Conservation (phyloP, 2,888 invertebrate species). For the Machimus atricapillus region DNA sequence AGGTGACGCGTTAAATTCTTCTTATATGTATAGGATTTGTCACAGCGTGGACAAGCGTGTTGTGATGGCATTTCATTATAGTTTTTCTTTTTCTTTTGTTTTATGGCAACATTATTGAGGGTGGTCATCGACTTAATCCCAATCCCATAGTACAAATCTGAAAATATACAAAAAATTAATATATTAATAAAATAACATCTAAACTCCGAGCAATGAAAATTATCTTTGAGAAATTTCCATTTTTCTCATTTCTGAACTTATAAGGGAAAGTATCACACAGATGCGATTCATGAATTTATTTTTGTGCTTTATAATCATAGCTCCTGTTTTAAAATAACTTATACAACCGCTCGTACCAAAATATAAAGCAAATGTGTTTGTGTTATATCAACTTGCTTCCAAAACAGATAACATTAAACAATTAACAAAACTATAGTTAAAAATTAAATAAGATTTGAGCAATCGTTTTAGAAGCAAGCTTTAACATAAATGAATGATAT, state of each 20-base stretch:
- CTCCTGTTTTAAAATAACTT: background rate
- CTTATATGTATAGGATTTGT: slow-evolving; percentile 67
- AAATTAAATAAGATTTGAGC: background rate
- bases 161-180: slow-evolving; percentile 47
- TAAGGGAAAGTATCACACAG: background rate
- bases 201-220: background rate
- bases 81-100: slow-evolving; percentile 3
- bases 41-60: slow-evolving; percentile 66
- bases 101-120: slow-evolving; percentile 55
- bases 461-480: slow-evolving; percentile 9
- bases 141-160: slow-evolving; percentile 56
- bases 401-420: background rate
- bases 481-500: slow-evolving; percentile 21
- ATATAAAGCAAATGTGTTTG: slow-evolving; percentile 16
- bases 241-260: background rate
- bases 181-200: background rate
- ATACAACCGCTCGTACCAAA: background rate
- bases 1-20: slow-evolving; percentile 68
- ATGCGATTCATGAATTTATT: slow-evolving; percentile 34
- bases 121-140: slow-evolving; percentile 60
- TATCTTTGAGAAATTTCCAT: background rate
- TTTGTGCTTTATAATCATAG: slow-evolving; percentile 38
- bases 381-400: slow-evolving; percentile 10
- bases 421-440: background rate
- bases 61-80: slow-evolving; percentile 15